Evolutionary conservation across 1,140 invertebrate genomes (phyloP).

Genomic region (Polypedilum pembai): DNA sequence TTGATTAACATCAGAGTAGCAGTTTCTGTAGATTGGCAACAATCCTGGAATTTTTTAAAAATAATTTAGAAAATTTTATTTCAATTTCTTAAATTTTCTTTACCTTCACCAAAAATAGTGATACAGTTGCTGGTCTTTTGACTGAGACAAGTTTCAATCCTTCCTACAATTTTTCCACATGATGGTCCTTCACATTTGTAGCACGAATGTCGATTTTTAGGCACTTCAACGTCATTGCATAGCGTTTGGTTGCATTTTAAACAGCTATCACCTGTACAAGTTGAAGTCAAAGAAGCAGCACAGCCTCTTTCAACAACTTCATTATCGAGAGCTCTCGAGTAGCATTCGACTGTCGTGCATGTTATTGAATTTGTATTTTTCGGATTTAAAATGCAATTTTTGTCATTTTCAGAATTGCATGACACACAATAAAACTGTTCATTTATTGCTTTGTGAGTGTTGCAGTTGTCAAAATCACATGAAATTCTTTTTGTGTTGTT

Average conservation of each 20-base stretch:
- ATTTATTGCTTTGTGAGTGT: background rate
- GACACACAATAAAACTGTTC: background rate
- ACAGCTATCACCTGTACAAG: background rate
- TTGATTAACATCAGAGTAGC: background rate
- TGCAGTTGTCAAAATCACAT: constrained; percentile 2
- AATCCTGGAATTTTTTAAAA: background rate
- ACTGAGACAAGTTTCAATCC: background rate
- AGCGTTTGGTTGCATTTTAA: background rate
- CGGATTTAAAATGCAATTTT: background rate
- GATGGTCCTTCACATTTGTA: background rate
- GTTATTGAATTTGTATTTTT: background rate
- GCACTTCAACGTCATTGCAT: background rate
- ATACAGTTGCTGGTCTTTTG: background rate
- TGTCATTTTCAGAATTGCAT: background rate
- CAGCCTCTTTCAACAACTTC: background rate
- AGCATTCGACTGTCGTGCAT: background rate
- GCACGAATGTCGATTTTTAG: background rate
- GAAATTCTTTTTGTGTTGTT: background rate
- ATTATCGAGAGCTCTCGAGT: background rate
- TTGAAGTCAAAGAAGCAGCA: background rate
- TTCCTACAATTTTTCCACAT: background rate
- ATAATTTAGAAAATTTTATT: background rate
- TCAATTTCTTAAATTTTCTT: background rate
- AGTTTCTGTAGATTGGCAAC: background rate
- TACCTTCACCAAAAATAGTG: background rate